Percentiles rank a stretch among this genome's conserved stretches.
These are phyloP conservation scores for Okapia johnstoni DNA, from an alignment of 2,113 vertebrate genomes.

Conservation along the genomic window DNA sequence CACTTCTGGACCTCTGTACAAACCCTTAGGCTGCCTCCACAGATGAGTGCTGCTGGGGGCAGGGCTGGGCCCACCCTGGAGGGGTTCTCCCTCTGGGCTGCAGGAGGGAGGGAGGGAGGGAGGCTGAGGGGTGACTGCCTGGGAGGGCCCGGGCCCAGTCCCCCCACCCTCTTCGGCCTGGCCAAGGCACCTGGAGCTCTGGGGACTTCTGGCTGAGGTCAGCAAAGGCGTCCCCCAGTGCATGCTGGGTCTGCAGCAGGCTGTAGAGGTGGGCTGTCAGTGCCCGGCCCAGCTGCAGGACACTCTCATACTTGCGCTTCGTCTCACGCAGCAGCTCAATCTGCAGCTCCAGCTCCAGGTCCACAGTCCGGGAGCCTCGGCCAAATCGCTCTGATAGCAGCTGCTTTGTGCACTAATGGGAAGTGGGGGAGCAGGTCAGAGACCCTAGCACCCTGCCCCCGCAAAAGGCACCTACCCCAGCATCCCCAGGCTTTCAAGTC, in stretches of 20 bases:
- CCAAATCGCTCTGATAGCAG: constrained; percentile 95
- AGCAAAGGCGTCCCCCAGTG: constrained; percentile 94
- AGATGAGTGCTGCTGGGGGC: constrained; percentile 65
- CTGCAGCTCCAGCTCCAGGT: constrained; percentile 96
- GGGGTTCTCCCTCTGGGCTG: constrained; percentile 70
- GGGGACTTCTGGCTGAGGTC: constrained; percentile 99
- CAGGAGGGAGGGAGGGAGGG: constrained; percentile 66
- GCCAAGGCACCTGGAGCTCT: constrained; percentile 88
- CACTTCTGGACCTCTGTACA: constrained; percentile 8
- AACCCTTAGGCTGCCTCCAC: constrained; percentile 63
- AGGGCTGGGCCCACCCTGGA: constrained; percentile 64
- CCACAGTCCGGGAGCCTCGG: constrained; percentile 93
- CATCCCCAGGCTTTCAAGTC: constrained; percentile 5
- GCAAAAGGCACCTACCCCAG: neutral
- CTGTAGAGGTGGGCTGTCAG: constrained; percentile 96
- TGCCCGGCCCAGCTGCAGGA: constrained; percentile 90
- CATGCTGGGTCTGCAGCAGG: constrained; percentile 97
- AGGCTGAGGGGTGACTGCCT: constrained; percentile 59
- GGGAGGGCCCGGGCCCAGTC: constrained; percentile 41
- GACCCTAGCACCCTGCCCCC: neutral
- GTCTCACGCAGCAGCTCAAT: constrained; percentile 96
- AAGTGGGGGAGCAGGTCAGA: constrained; percentile 4
- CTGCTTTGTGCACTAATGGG: constrained; percentile 93
- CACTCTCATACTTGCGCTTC: constrained; percentile 93
- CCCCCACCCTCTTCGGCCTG: constrained; percentile 36